A percentile compares a stretch with the other conserved stretches of the same genome.
Conservation (phyloP, 2,888 invertebrate genomes). For the Acronicta leporina region DNA sequence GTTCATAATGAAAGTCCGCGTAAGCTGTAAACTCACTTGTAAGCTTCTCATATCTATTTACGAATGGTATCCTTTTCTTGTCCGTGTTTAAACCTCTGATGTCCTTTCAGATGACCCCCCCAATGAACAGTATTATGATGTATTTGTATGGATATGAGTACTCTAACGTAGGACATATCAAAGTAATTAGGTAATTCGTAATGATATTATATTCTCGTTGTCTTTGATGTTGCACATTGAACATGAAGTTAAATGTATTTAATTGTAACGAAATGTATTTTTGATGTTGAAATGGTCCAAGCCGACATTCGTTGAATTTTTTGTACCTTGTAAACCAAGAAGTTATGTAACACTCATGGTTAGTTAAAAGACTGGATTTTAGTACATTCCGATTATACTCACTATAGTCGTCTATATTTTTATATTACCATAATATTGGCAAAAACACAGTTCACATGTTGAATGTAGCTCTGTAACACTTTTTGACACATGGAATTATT, state of each 20-base stretch:
- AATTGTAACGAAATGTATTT: slow-evolving; percentile 65
- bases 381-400: slow-evolving; percentile 61
- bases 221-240: slow-evolving; percentile 59
- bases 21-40: slow-evolving; percentile 21
- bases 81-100: slow-evolving; percentile 48
- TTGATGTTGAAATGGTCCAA: slow-evolving; percentile 68
- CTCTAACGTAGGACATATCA: slow-evolving; percentile 60
- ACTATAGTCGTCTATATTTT: slow-evolving; percentile 64
- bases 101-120: slow-evolving; percentile 51
- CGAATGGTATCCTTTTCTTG: slow-evolving; percentile 39
- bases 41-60: slow-evolving; percentile 41
- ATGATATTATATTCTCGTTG: slow-evolving; percentile 58
- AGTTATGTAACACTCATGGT: slow-evolving; percentile 58
- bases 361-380: slow-evolving; percentile 65
- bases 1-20: slow-evolving; percentile 35
- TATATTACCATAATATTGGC: slow-evolving; percentile 56
- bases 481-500: slow-evolving; percentile 54
- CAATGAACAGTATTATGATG: slow-evolving; percentile 52
- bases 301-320: slow-evolving; percentile 51
- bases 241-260: slow-evolving; percentile 56
- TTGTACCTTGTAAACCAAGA: slow-evolving; percentile 56
- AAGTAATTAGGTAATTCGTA: slow-evolving; percentile 51
- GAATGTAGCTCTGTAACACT: slow-evolving; percentile 51
- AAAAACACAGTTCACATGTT: slow-evolving; percentile 48
- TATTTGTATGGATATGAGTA: slow-evolving; percentile 53